Base-by-base conservation (phyloP, 2,113 vertebrate species). In the Nansenia antarctica region DNA sequence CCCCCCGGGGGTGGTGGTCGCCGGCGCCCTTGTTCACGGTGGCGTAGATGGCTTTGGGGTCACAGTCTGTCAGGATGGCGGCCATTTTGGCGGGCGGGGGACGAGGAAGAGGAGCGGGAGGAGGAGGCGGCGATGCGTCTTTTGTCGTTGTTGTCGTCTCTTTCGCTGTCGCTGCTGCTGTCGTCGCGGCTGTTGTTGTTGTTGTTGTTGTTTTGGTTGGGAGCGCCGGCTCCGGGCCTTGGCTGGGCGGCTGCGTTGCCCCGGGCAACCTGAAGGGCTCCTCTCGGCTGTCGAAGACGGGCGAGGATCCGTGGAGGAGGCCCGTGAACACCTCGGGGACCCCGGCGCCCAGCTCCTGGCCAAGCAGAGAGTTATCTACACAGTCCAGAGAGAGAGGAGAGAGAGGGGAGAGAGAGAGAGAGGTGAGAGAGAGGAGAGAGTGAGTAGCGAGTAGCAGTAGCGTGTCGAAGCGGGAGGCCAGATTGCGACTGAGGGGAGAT, bases 301-400 rank as follows among this genome's bases (percentile, higher is more conserved):
- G 98, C 72, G 97, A 98, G 35, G 98, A 99, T 79, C 98, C 98
- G 79, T 99, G 97, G 45, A 99, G 91, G 74, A 99, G 92, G 57
- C 98, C 98, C 0, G 98, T 98, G 78, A 99, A 99, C 91, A 96
- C 95, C 88, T 96, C 95, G 0, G 95, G 95, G 81, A 96, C 93
- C 81, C 91, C 94, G 82, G 92, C 90, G 82, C 89, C 85, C 62
- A 72, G 81, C 37, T 89, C 92, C 85, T 94, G 73, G 79, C 92
- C 78, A 79, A 89, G 69, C 76, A 78, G 75, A 84, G 93, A 0
- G 83, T 79, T 75, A 89, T 95, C 92, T 90, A 68, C 70, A 79
- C 30, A 77, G 76, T 65, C 42, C 53, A 67, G 47, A 61, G 20
- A 63, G 27, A 45, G 60, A 15, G 85, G 20, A 30, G 53, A 84